Percentiles rank a stretch among this genome's conserved stretches.
These are phyloP conservation scores for Phainopepla nitens DNA, from an alignment of 2,113 vertebrate genomes.

Conservation along the genomic window DNA sequence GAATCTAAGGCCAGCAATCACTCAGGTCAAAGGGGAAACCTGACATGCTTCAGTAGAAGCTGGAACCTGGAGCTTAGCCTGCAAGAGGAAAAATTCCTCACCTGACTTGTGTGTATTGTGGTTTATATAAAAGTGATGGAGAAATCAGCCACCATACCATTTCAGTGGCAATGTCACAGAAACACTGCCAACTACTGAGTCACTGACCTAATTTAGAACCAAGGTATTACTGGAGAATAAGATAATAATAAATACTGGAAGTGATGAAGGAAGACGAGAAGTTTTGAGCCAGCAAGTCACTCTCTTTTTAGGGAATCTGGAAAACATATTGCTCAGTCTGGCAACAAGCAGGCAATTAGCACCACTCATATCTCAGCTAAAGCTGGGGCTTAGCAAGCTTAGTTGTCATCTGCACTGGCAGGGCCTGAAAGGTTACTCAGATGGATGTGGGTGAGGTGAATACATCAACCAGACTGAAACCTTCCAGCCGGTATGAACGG, in stretches of 20 bases:
- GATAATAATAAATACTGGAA: constrained; percentile 34
- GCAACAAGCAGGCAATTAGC: background rate
- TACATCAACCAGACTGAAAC: background rate
- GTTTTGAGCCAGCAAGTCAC: background rate
- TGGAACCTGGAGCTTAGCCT: background rate
- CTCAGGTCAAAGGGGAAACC: background rate
- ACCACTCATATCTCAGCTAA: background rate
- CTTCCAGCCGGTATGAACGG: background rate
- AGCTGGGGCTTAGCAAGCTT: background rate
- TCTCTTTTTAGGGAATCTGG: constrained; percentile 8
- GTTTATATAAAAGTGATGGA: background rate
- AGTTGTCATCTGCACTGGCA: background rate
- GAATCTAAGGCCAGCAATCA: background rate
- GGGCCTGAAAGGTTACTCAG: background rate
- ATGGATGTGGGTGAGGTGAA: background rate
- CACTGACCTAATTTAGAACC: constrained; percentile 17
- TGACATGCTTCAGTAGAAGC: background rate
- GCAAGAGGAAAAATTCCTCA: background rate
- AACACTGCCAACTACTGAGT: constrained; percentile 43
- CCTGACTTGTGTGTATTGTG: background rate
- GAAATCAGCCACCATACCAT: background rate
- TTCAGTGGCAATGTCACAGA: background rate
- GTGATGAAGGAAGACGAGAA: background rate
- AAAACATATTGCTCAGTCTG: background rate
- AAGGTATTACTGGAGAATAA: constrained; percentile 3